Base-by-base conservation (phyloP, 2,797 vertebrate genomes). In the Semaprochilodus insignis region DNA sequence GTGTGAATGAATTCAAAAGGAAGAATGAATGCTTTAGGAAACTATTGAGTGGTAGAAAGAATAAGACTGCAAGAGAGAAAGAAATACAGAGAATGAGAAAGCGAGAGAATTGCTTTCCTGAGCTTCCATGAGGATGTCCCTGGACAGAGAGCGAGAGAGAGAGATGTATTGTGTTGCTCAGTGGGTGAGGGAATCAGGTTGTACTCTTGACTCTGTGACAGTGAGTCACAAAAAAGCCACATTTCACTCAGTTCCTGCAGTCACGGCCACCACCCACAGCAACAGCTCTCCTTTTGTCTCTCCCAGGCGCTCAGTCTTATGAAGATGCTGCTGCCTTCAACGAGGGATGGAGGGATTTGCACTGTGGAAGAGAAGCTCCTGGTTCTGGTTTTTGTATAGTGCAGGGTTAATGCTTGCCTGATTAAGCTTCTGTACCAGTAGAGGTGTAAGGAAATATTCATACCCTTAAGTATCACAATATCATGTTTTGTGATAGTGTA, bases 201-300 rank as follows among this genome's bases (percentile, higher is more conserved):
- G 23, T 31, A 57, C 72, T 57, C 72, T 51, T 71, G 67, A 25
- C 36, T 44, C 40, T 55, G 16, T 19, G 40, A 31, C 11, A 25
- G 17, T 34, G 52, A 57, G 54, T 57, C 25, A 67, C 34, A 36
- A 36, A 67, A 67, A 67, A 63, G 27, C 15, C 62, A 74, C 72
- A 21, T 74, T 73, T 73, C 25, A 73, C 25, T 74, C 48, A 74
- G 3, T 21, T 72, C n/a, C 44, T 52, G n/a, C 19, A 52, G n/a
- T 72, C 48, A 52, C 23, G 25, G 52, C 71, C 52, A 25, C 48
- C 69, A 23, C 69, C 48, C 44, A 10, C 62, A 63, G 62, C 62
- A 63, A 17, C 62, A 63, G 62, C 25, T 5, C 66, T 55, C 23
- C 25, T 23, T 66, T 31, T 57, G 19, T 80, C 77, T 70, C 21